Percentiles rank a stretch among this genome's conserved stretches.
Evolutionary conservation across 2,888 invertebrate genomes (phyloP).

Genomic region (Eristalinus sepulchralis): DNA sequence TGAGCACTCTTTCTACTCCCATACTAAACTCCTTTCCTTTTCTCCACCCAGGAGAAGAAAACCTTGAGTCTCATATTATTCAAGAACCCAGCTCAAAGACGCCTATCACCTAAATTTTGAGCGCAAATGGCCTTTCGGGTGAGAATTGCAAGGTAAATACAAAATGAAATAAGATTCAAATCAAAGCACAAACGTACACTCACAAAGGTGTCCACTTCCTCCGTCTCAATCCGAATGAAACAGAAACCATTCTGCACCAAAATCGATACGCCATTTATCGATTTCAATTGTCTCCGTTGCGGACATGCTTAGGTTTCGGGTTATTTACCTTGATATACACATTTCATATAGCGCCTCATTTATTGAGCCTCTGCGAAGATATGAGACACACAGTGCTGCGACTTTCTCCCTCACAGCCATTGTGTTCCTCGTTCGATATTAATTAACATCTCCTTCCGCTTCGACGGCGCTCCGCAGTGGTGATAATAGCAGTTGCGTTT

Average conservation of each 20-base stretch:
- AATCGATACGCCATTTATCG: neutral
- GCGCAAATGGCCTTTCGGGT: neutral
- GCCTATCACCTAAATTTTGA: too few relatives aligned
- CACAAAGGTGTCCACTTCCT: neutral
- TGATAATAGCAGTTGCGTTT: constrained; percentile 54
- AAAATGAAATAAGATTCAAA: neutral
- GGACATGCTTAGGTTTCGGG: neutral
- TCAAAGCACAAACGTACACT: neutral
- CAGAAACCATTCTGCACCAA: neutral
- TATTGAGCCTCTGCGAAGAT: constrained; percentile 2
- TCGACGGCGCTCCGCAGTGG: neutral
- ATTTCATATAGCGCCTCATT: neutral
- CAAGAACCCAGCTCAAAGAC: too few relatives aligned
- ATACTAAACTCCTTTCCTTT: too few relatives aligned
- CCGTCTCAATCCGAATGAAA: neutral
- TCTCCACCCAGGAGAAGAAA: too few relatives aligned
- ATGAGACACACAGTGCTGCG: constrained; percentile 14
- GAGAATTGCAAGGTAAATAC: neutral
- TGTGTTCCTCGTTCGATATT: constrained; percentile 22
- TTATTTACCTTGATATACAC: neutral
- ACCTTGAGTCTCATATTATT: too few relatives aligned
- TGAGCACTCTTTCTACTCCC: too few relatives aligned
- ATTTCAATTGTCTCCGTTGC: neutral
- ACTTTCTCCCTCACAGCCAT: neutral
- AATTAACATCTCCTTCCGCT: constrained; percentile 43